Base-by-base conservation (phyloP, 2,797 vertebrate genomes). In the Ptychadena robeensis region DNA sequence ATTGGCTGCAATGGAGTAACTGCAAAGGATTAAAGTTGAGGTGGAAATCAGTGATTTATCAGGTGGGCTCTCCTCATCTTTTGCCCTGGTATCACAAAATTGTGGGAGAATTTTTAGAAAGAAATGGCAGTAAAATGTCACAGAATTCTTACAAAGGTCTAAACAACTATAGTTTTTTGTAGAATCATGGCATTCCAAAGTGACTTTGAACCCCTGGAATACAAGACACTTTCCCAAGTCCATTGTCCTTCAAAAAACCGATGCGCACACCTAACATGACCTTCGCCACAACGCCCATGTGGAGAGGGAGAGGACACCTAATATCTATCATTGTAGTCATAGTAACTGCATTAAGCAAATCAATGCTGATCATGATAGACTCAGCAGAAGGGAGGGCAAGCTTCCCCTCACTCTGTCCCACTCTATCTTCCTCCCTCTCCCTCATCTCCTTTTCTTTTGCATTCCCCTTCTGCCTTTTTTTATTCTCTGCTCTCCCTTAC, bases 301-400 rank as follows among this genome's bases (percentile, higher is more conserved):
- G 85, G 87, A 83, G 82, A 0, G 88, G 83, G 82, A 0, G 72
- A 87, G 79, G 90, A 87, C 88, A 91, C 88, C 89, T 90, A 91
- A 89, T 90, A 89, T 87, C 88, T 89, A 89, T 87, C 87, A 90
- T 86, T 86, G 88, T 91, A 86, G 88, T 89, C 89, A 79, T 91
- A 88, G 91, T 88, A 91, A 91, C 91, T 83, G 86, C 90, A 90
- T 91, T 89, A 90, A 93, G 91, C 91, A 94, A 92, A 95, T 96
- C 93, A 91, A 95, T 95, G 90, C 87, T 93, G 88, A 91, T 93
- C 88, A 91, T 93, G 93, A 48, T 48, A 48, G 93, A 94, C 91
- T 93, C 91, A 93, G 89, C 90, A 88, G 86, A 87, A 88, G 90
- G 90, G 90, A 93, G 90, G 90, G 90, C 89, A 91, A 86, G 87